phyloP scores from a whole-genome alignment of 2,797 vertebrate genomes.

The Hypotaenidia okinawae region DNA sequence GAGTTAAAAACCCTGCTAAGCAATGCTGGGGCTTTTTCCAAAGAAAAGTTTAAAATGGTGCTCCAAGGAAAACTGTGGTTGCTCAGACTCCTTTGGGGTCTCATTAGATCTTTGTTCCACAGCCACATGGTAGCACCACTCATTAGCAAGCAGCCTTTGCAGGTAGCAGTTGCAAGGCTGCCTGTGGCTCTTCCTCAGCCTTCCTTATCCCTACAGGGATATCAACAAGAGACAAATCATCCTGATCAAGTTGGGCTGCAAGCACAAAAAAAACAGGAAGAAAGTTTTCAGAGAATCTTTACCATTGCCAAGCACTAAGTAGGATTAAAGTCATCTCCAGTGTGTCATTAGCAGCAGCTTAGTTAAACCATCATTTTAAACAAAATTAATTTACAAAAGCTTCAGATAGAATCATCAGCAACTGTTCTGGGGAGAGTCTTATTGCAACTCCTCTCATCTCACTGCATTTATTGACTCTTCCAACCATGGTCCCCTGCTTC shows the following conservation, averaged over 20 bases:
- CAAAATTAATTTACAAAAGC: neutral
- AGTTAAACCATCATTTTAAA: neutral
- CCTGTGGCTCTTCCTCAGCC: constrained; percentile 38
- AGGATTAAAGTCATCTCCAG: neutral
- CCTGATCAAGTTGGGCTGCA: neutral
- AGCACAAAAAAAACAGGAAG: neutral
- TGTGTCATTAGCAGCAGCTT: neutral
- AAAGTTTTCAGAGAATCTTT: neutral
- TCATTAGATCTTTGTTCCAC: constrained; percentile 45
- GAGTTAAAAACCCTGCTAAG: neutral
- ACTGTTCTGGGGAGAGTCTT: neutral
- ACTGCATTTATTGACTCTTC: neutral
- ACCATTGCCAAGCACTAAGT: neutral
- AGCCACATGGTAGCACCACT: neutral
- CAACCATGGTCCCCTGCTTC: neutral
- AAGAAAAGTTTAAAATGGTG: neutral
- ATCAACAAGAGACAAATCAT: neutral
- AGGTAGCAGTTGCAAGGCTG: constrained; percentile 18
- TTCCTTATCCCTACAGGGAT: constrained; percentile 12
- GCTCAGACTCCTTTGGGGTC: constrained; percentile 47
- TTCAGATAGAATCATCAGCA: neutral
- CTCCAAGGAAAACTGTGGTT: neutral
- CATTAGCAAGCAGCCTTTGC: constrained; percentile 27
- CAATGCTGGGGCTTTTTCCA: neutral
- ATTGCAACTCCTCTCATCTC: neutral